Percentiles rank a stretch among this genome's conserved stretches.
phyloP scores from a whole-genome alignment of 2,888 invertebrate species.

The Plebejus anna region DNA sequence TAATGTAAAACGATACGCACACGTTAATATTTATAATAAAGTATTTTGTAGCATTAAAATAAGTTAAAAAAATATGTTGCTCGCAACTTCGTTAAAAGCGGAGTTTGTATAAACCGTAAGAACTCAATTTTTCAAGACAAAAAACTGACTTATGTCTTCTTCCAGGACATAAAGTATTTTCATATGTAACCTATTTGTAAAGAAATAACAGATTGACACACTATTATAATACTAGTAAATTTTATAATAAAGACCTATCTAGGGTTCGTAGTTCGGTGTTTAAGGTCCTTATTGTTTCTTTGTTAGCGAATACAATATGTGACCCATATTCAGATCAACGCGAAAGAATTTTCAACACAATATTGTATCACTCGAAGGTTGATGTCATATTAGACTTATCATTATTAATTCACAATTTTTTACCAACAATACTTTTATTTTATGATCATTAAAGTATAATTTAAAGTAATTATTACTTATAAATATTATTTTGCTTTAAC shows the following conservation, averaged over 20 bases:
- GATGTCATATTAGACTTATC: conserved; percentile 1
- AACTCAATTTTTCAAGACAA: too few species aligned
- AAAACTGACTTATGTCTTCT: too few species aligned
- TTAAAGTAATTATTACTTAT: too few species aligned
- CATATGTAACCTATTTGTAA: too few species aligned
- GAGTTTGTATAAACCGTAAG: too few species aligned
- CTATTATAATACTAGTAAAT: neutral
- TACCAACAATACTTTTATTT: neutral
- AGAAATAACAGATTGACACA: neutral
- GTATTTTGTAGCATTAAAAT: too few species aligned
- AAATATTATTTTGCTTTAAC: too few species aligned
- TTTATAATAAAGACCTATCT: neutral
- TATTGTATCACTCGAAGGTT: conserved; percentile 12
- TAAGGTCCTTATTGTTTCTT: conserved; percentile 36
- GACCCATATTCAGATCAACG: conserved; percentile 40
- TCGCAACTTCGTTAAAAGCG: too few species aligned
- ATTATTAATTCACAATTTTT: neutral
- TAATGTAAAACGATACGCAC: neutral
- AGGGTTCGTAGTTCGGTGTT: conserved; percentile 22
- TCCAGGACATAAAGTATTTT: too few species aligned
- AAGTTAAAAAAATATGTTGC: too few species aligned
- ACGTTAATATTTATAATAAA: neutral
- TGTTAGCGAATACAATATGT: conserved; percentile 38
- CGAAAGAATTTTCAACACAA: conserved; percentile 23
- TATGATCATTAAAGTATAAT: neutral